Percentiles rank a stretch among this genome's conserved stretches.
phyloP scores from a whole-genome alignment of 2,113 vertebrate species.

The Tyto alba region DNA sequence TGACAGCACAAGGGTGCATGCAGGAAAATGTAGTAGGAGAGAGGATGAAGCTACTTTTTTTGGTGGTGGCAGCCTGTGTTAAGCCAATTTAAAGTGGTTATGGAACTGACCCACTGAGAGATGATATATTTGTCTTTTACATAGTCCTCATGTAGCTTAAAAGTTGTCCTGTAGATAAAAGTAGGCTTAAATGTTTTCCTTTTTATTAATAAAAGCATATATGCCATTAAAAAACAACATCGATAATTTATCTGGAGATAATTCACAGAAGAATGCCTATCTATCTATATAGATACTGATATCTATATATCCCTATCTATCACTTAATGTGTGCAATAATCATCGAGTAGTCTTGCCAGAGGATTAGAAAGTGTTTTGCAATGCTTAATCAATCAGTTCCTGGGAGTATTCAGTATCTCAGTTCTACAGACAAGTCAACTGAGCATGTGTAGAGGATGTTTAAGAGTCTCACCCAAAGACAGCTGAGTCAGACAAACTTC shows the following conservation, averaged over 20 bases:
- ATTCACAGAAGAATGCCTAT: not conserved
- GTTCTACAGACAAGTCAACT: not conserved
- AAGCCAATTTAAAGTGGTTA: not conserved
- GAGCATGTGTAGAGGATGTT: not conserved
- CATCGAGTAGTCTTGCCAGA: not conserved
- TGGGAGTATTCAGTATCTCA: not conserved
- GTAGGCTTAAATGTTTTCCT: not conserved
- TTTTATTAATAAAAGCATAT: not conserved
- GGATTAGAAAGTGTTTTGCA: not conserved
- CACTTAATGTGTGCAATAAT: not conserved
- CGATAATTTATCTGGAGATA: not conserved
- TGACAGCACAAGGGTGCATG: not conserved
- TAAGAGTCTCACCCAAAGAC: not conserved
- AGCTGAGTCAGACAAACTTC: not conserved
- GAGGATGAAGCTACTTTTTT: not conserved
- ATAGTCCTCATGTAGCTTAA: not conserved
- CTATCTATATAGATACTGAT: not conserved
- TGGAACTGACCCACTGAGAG: not conserved
- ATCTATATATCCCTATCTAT: not conserved
- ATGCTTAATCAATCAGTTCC: not conserved
- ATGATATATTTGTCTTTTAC: fast-evolving
- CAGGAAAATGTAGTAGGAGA: not conserved
- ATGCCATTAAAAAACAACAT: not conserved
- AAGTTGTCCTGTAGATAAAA: not conserved
- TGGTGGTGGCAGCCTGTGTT: not conserved